Evolutionary conservation across 2,888 invertebrate species (phyloP), one percentile per base, ranked within the genome.

Genomic region (Isoperla grammatica): DNA sequence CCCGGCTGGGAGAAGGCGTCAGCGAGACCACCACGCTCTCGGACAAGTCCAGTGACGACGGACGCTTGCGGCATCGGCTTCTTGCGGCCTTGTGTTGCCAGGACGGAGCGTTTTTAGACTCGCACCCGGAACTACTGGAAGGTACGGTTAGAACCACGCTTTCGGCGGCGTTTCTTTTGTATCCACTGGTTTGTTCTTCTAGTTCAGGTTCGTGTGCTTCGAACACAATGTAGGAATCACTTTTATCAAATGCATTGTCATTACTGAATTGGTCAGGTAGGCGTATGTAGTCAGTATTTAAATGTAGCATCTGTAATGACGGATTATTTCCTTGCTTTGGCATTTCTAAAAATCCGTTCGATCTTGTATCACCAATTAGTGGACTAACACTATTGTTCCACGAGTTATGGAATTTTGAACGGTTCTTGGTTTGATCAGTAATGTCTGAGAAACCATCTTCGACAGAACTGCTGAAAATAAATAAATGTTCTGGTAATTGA

Each of bases 161-260:
- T 17, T 56, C 57, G n/a, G 23, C 23, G 39, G 22, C 22, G 22
- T 48, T 37, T 13, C 29, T 53, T 8, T 45, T 45, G 3, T 20
- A 45, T 19, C 22, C 46, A 11, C 49, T 59, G 1, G 64, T 60
- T 12, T 60, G 56, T 48, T 62, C 63, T n/a, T 65, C 65, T 49
- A 67, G 59, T 1, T 17, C 61, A 13, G 15, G 45, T 15, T 49
- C 71, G 6, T 74, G 72, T 63, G 71, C 71, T 63, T 76, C 78
- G 68, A 81, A 81, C 35, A 78, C 73, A 48, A 81, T 76, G 61
- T 73, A 78, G 1, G 79, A 79, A 66, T 79, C 77, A 56, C 70
- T 71, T 45, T 45, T 11, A 45, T 45, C 45, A 19, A 45, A 40
- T 15, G 42, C n/a, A 40, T 40, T 12, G 15, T 40, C 12, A 40